Conservation (phyloP, 2,113 vertebrate genomes). For the Nothobranchius kuhntae region DNA sequence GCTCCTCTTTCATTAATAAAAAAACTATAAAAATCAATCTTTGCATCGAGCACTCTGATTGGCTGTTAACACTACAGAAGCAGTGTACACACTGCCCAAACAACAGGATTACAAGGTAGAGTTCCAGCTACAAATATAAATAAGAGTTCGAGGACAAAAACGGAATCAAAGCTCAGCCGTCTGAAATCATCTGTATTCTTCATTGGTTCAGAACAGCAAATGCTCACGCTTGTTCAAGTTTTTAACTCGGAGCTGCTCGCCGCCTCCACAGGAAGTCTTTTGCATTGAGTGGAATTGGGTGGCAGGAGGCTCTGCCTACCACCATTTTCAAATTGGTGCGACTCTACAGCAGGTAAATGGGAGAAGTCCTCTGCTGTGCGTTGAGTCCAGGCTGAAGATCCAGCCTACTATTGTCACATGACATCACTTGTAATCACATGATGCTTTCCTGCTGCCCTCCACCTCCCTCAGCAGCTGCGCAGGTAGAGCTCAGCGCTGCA, state of each 20-base stretch:
- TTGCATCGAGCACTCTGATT: slow-evolving; percentile 45
- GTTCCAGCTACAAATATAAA: slow-evolving; percentile 70
- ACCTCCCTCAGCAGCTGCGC: slow-evolving; percentile 55
- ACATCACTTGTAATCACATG: slow-evolving; percentile 79
- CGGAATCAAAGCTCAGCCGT: slow-evolving; percentile 59
- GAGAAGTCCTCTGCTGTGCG: neutral
- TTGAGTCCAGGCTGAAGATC: slow-evolving; percentile 8
- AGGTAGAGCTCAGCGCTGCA: slow-evolving; percentile 76
- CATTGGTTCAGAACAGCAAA: slow-evolving; percentile 43
- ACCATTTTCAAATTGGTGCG: slow-evolving; percentile 17
- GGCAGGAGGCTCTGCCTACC: slow-evolving; percentile 24
- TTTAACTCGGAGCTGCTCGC: slow-evolving; percentile 25
- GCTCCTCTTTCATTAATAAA: slow-evolving; percentile 38
- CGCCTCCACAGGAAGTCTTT: slow-evolving; percentile 80
- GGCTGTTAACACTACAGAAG: slow-evolving; percentile 49
- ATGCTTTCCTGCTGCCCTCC: slow-evolving; percentile 85
- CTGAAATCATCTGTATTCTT: slow-evolving; percentile 75
- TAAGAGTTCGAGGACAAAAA: slow-evolving; percentile 62
- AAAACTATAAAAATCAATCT: slow-evolving; percentile 58
- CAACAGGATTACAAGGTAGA: slow-evolving; percentile 12
- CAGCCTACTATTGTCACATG: slow-evolving; percentile 1
- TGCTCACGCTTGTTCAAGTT: slow-evolving; percentile 83
- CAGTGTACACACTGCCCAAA: slow-evolving; percentile 16
- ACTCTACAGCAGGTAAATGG: slow-evolving; percentile 21
- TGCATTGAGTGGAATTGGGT: slow-evolving; percentile 94